Percentiles rank a stretch among this genome's conserved stretches.
Evolutionary conservation across 2,113 vertebrate genomes (phyloP).

Genomic region (Semicossyphus pulcher): DNA sequence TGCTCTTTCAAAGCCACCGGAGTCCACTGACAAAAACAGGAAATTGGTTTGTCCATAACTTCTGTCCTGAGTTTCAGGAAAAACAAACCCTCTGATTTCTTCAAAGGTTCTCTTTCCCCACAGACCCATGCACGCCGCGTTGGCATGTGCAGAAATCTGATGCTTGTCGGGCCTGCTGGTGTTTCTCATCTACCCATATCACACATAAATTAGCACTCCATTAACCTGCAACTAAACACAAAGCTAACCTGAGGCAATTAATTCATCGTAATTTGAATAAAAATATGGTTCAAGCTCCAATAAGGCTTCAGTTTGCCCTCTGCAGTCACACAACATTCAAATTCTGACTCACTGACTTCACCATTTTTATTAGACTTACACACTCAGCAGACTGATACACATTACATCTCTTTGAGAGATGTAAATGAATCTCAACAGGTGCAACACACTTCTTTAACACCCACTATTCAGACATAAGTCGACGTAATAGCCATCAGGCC

Average conservation of each 20-base stretch:
- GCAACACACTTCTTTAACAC: conserved; percentile 4
- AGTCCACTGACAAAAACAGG: no score
- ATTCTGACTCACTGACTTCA: not conserved
- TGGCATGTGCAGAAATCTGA: not conserved
- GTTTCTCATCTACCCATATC: not conserved
- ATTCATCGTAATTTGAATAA: not conserved
- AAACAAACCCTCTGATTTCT: no score
- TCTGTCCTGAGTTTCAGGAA: no score
- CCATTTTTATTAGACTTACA: no score
- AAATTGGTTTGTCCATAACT: no score
- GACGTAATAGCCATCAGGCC: conserved; percentile 25
- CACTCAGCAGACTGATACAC: no score
- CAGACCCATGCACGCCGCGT: no score
- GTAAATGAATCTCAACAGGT: conserved; percentile 23
- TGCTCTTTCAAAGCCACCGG: no score
- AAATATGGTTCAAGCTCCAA: no score
- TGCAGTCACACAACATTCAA: not conserved
- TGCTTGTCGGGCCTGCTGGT: not conserved
- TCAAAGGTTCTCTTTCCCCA: no score
- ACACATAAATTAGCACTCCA: not conserved
- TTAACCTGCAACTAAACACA: not conserved
- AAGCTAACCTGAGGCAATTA: no score
- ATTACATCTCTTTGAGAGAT: conserved; percentile 3
- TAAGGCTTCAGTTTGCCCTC: not conserved
- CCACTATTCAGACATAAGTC: conserved; percentile 40